Base-by-base conservation (phyloP, 2,113 vertebrate species). In the Formicarius rufipectus region DNA sequence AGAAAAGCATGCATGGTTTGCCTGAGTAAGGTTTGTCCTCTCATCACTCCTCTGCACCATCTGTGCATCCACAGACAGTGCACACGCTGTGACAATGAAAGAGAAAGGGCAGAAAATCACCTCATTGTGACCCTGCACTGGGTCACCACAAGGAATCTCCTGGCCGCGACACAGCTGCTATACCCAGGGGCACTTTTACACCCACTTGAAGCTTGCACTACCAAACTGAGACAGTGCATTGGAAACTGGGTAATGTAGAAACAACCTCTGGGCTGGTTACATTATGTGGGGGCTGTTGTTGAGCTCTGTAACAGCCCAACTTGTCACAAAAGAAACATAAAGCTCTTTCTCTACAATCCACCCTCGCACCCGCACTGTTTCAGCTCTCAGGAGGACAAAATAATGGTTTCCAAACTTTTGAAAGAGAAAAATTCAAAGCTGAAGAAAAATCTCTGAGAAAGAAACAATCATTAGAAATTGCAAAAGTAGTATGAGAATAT, bases 21-120 rank as follows among this genome's bases (percentile, higher is more conserved):
- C 42, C 30, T 91, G 76, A 94, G 63, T 67, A 63, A 90, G 39
- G 67, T 84, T 89, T 91, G 92, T 86, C 63, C 73, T 95, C 72
- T 91, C 35, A 39, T 71, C 30, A 69, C 63, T 89, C 72, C 90
- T 91, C 80, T 87, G 72, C 67, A 85, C 90, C 80, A 73, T 80
- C 90, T 93, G 68, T 86, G 44, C 90, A 89, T 31, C 30, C 72
- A 79, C 52, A 68, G 72, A 67, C 49, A 40, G 9, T 55, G 75
- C n/a, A 12, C 67, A 90, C 49, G 63, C 84, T 69, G 64, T 60
- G 37, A 81, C 55, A 79, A 69, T 40, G n/a, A 50, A 64, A 78
- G 31, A 76, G 39, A 55, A 52, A 49, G 55, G 55, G 47, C 45
- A 87, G 28, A 87, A 94, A 73, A 24, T 76, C 7, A 5, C n/a